A percentile compares a stretch with the other conserved stretches of the same genome.
Evolutionary conservation across 1,140 invertebrate species (phyloP).

Genomic region (Pararge aegeria): DNA sequence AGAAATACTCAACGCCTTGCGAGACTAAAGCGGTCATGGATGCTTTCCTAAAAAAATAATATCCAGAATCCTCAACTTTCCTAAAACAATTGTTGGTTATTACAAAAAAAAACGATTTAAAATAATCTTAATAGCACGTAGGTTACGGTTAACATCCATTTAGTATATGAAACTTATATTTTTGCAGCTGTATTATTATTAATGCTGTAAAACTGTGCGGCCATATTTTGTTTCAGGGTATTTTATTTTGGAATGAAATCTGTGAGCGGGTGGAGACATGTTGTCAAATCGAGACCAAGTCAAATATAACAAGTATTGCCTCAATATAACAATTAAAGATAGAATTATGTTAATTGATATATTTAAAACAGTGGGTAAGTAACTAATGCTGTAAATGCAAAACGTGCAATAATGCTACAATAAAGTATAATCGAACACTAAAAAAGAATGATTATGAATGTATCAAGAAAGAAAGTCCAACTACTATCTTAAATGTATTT

Average conservation of each 20-base stretch:
- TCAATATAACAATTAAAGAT: constrained; percentile 4
- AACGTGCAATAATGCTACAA: not conserved
- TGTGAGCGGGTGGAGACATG: constrained; percentile 29
- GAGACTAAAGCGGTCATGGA: constrained; percentile 41
- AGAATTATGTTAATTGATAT: not conserved
- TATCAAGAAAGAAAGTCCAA: no score
- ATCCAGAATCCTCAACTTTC: constrained; percentile 57
- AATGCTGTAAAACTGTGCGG: constrained; percentile 52
- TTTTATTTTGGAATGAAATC: constrained; percentile 36
- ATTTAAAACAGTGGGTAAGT: not conserved
- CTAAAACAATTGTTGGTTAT: constrained; percentile 63
- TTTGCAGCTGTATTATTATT: constrained; percentile 57
- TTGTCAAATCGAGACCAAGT: constrained; percentile 11
- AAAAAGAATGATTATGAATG: no score
- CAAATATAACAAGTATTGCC: constrained; percentile 18
- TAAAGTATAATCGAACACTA: no score
- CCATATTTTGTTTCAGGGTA: constrained; percentile 47
- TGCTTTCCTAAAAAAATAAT: constrained; percentile 51
- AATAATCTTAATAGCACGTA: constrained; percentile 61
- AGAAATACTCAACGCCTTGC: constrained; percentile 27
- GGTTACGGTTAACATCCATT: constrained; percentile 40
- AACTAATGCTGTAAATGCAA: not conserved
- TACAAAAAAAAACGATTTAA: constrained; percentile 46
- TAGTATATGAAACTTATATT: constrained; percentile 58
- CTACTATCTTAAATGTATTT: no score